phyloP scores from a whole-genome alignment of 2,797 vertebrate genomes.

The Ctenochaetus hawaiiensis region DNA sequence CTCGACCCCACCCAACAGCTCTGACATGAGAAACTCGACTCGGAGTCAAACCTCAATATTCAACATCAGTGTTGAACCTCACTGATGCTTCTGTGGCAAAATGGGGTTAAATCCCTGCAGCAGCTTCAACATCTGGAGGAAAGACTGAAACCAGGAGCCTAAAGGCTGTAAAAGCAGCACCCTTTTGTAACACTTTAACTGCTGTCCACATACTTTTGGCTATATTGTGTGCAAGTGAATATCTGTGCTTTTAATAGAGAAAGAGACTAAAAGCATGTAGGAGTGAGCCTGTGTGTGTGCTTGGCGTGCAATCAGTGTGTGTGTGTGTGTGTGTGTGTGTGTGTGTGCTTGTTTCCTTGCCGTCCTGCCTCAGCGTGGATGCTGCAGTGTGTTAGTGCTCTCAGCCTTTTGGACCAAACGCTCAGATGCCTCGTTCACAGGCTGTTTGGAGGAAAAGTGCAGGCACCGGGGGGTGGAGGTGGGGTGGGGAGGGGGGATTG shows the following conservation, averaged over 20 bases:
- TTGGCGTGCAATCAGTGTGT: conserved; percentile 8
- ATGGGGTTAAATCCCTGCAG: neutral
- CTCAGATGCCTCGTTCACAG: conserved; percentile 45
- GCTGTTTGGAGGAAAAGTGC: conserved; percentile 61
- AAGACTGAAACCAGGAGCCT: neutral
- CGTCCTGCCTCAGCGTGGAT: conserved; percentile 21
- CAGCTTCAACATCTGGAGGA: neutral
- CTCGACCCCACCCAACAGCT: neutral
- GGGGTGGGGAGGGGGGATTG: neutral
- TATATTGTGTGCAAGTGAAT: neutral
- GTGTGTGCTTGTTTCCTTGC: conserved; percentile 27
- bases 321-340: conserved; percentile 1
- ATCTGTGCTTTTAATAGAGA: conserved; percentile 37
- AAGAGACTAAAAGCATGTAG: conserved; percentile 41
- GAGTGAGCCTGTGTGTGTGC: conserved; percentile 35
- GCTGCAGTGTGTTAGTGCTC: conserved; percentile 63
- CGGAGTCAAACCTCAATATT: neutral
- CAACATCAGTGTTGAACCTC: neutral
- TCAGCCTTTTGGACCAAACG: conserved; percentile 48
- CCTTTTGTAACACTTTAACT: too few relatives aligned
- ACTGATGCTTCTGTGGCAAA: neutral
- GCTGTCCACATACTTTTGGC: conserved; percentile 24
- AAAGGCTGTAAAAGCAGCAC: neutral
- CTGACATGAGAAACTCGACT: neutral
- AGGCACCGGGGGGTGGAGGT: conserved; percentile 29